phyloP scores from a whole-genome alignment of 2,113 vertebrate species.

The Orthochromis indermauri region DNA sequence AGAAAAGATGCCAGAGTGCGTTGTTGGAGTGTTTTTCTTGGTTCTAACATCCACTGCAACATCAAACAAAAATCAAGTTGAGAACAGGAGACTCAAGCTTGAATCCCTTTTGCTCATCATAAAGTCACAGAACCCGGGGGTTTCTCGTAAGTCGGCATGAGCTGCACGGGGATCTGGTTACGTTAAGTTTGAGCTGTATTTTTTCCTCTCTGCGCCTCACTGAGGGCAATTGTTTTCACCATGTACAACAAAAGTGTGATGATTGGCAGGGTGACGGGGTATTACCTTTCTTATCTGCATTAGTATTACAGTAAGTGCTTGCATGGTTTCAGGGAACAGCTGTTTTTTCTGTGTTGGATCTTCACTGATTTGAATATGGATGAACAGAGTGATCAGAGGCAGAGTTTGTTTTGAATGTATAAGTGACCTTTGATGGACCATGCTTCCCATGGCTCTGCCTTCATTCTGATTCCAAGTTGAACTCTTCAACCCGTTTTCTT shows the following conservation, averaged over 20 bases:
- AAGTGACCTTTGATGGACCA: neutral
- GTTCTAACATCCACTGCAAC: constrained; percentile 14
- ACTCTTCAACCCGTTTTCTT: neutral
- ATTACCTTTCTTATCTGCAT: constrained; percentile 28
- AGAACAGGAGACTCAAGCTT: neutral
- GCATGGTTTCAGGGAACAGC: neutral
- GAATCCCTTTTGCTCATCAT: neutral
- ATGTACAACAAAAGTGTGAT: constrained; percentile 34
- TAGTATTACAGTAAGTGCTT: neutral
- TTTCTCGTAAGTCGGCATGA: neutral
- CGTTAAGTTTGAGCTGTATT: constrained; percentile 1
- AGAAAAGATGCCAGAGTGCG: neutral
- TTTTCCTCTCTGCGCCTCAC: neutral
- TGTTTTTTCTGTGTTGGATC: neutral
- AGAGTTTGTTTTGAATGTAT: neutral
- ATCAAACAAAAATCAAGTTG: constrained; percentile 15
- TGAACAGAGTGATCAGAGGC: neutral
- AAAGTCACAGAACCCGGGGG: neutral
- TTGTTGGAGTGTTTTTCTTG: constrained; percentile 24
- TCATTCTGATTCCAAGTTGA: neutral
- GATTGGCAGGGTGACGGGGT: constrained; percentile 11
- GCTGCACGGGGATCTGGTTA: constrained; percentile 7
- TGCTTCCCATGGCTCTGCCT: neutral
- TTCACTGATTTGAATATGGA: neutral
- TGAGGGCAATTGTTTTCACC: neutral